A percentile compares a stretch with the other conserved stretches of the same genome.
Conservation (phyloP, 1,140 invertebrate genomes). For the Phenacoccus solenopsis region DNA sequence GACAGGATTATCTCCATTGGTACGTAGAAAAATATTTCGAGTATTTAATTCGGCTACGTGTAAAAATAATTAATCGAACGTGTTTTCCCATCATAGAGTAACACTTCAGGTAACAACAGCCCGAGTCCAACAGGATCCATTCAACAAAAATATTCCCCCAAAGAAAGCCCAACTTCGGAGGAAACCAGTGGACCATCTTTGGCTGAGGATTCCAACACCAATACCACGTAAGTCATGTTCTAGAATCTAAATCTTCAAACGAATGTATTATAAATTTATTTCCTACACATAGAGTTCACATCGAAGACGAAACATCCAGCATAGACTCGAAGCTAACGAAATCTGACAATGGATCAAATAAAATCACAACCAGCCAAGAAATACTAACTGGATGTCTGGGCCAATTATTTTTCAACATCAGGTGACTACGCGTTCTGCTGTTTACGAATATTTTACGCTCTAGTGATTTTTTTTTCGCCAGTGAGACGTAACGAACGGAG, state of each 20-base stretch:
- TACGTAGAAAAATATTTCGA: slow-evolving; percentile 22
- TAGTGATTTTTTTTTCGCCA: too few species aligned
- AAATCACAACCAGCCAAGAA: slow-evolving; percentile 2
- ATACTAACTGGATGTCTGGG: neutral
- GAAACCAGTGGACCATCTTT: slow-evolving; percentile 5
- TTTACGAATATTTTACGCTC: too few species aligned
- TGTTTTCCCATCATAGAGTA: too few species aligned
- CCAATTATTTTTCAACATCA: slow-evolving; percentile 8
- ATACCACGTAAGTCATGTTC: neutral
- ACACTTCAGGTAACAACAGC: neutral
- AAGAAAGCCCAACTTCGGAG: slow-evolving; percentile 15
- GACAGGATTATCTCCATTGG: slow-evolving; percentile 42
- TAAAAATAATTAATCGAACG: too few species aligned
- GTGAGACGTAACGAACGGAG: too few species aligned
- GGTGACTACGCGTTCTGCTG: neutral
- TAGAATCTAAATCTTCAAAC: neutral
- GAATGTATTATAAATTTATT: neutral
- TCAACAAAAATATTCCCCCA: neutral
- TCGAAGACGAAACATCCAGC: neutral
- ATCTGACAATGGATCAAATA: neutral
- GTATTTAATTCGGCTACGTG: neutral
- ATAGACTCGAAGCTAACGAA: neutral
- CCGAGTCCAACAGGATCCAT: neutral
- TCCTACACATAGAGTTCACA: neutral
- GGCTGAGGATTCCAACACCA: neutral